These are phyloP conservation scores for Zophobas atratus DNA, from an alignment of 1,140 invertebrate genomes.

Conservation along the genomic window DNA sequence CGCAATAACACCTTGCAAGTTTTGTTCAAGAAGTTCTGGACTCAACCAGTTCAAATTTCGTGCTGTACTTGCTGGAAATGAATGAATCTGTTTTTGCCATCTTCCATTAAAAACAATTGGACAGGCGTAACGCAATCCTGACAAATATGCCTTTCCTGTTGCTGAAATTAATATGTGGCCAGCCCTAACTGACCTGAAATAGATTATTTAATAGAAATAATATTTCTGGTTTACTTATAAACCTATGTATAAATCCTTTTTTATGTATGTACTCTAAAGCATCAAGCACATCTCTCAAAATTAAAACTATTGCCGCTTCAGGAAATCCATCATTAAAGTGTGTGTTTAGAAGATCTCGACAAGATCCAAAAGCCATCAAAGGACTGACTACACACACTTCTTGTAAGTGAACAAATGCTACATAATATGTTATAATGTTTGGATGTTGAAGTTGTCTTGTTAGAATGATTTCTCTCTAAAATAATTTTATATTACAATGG, in stretches of 20 bases:
- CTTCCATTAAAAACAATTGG: constrained; percentile 80
- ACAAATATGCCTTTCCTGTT: constrained; percentile 79
- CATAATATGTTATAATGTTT: constrained; percentile 82
- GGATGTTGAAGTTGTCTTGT: constrained; percentile 84
- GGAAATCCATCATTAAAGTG: constrained; percentile 85
- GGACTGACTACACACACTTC: constrained; percentile 87
- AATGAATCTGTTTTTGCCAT: constrained; percentile 79
- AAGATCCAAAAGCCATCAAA: constrained; percentile 86
- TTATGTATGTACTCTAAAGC: constrained; percentile 90
- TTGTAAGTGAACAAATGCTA: constrained; percentile 81
- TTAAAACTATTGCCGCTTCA: constrained; percentile 84
- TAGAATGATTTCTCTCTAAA: constrained; percentile 81
- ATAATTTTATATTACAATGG: constrained; percentile 40
- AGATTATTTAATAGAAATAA: constrained; percentile 22
- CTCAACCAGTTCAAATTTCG: constrained; percentile 89
- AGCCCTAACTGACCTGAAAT: constrained; percentile 82
- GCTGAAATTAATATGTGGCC: constrained; percentile 87
- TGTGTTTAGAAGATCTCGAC: constrained; percentile 82
- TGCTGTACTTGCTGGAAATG: constrained; percentile 79
- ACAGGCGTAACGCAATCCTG: constrained; percentile 85
- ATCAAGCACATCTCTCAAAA: constrained; percentile 83
- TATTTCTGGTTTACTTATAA: not conserved
- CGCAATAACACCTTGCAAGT: constrained; percentile 72
- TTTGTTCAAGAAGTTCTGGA: constrained; percentile 93
- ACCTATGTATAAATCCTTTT: constrained; percentile 90